Base-by-base conservation (phyloP, 92 coral and sea anemone genomes). In the Actinernus sp. region DNA sequence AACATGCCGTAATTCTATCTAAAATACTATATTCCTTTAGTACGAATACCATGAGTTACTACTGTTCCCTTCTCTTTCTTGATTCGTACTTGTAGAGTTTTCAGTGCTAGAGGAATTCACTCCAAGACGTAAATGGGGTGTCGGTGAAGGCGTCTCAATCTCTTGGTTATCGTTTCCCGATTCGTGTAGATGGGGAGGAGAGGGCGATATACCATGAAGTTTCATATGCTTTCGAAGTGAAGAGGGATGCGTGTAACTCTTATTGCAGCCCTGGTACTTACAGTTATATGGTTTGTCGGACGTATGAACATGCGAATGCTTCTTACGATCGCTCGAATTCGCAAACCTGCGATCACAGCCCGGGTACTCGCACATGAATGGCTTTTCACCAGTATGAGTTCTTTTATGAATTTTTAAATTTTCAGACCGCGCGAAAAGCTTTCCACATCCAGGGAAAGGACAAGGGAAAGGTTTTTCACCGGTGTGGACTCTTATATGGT, bases 391-490 rank as follows among this genome's bases (percentile, higher is more conserved):
- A 0, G 99, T 95, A 71, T 95, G 99, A 45, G 99, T 95, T 63
- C 99, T 72, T 78, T 95, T 95, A 61, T 95, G 99, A 39, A 95
- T 95, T 79, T 95, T 95, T 65, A 95, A 63, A 75, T 95, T 95
- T 68, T 95, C 99, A 13, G 99, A 95, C 54, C 99, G 87, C 32
- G 99, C 99, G 71, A 95, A 95, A 61, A 87, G 91, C 61, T 95
- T 95, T 3, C 99, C 99, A 79, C 99, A 95, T 11, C 97, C 97
- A 16, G 90, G 97, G 43, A 95, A 95, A 10, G 99, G 99, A 51
- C 99, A 95, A 2, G 99, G 95, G 61, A 95, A 95, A 3, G 99
- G 99, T 33, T 95, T 95, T 60, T 95, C 99, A 14, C 99, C 99
- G 0, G 99, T 95, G 53, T 95, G 99, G 10, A 95, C 99, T 57